Base-by-base conservation (phyloP, 2,113 vertebrate genomes). In the Jaculus jaculus region DNA sequence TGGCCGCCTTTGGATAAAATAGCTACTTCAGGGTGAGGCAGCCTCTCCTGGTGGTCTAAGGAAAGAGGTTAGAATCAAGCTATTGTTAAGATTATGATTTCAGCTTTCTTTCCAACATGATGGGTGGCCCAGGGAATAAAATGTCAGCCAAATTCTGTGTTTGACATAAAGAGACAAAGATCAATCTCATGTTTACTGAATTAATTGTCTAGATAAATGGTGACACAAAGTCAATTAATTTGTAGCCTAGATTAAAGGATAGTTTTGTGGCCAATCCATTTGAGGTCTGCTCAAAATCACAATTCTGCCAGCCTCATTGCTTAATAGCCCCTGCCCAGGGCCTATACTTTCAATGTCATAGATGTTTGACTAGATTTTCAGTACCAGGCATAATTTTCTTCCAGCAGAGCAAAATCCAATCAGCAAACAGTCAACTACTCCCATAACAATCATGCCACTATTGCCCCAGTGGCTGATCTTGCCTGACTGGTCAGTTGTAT, bases 111-210 rank as follows among this genome's bases (percentile, higher is more conserved):
- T 93, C 90, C 69, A 69, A 28, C 94, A 91, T 90, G 69, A 24
- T 97, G 96, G 96, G 97, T 97, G 96, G 97, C 84, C 96, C 66
- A 20, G 90, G 58, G 15, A 78, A 47, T 30, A 23, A 72, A 84
- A 61, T 11, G 26, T 75, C 51, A 65, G 79, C 83, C 32, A 78
- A 68, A 3, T 39, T n/a, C 65, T 75, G 30, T 54, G 72, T 39
- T 13, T 58, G 83, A 95, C 75, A 74, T 18, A 34, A 75, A 92
- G 18, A 28, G 32, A 68, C 26, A 77, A n/a, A 37, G 32, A 72
- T 16, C 61, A 10, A 24, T 32, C 66, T 54, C 34, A 51, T 0
- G 0, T 61, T 58, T 11, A 54, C 21, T 12, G 4, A 83, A 58
- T 37, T 17, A 61, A 61, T 4, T 17, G 24, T 63, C 12, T 72